Conservation (phyloP, 1,140 invertebrate genomes). For the Drosophila simulans region DNA sequence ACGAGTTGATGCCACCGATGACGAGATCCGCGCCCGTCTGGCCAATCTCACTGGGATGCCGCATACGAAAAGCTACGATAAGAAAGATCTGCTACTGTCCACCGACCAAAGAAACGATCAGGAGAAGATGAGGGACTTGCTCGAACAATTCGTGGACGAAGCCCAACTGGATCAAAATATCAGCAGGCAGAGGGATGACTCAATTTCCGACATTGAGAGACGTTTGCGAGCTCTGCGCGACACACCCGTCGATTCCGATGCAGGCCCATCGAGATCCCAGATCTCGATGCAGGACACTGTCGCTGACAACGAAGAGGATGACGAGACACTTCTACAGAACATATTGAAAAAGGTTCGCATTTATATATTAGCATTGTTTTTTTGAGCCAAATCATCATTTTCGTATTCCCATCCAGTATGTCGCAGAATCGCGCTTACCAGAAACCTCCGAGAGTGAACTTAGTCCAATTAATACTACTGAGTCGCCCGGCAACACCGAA, state of each 20-base stretch:
- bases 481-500: slow-evolving; percentile 68
- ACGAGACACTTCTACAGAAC: slow-evolving; percentile 84
- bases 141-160: slow-evolving; percentile 87
- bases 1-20: slow-evolving; percentile 77
- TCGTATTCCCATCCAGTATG: slow-evolving; percentile 42
- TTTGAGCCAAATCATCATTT: no score
- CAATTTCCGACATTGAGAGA: slow-evolving; percentile 85
- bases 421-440: slow-evolving; percentile 70
- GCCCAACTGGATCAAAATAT: slow-evolving; percentile 85
- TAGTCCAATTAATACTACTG: slow-evolving; percentile 38
- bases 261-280: slow-evolving; percentile 11
- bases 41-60: slow-evolving; percentile 86
- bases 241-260: slow-evolving; percentile 47
- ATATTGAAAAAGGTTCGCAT: slow-evolving; percentile 71
- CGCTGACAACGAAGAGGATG: slow-evolving; percentile 81
- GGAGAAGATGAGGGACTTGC: slow-evolving; percentile 87
- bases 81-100: slow-evolving; percentile 71
- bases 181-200: slow-evolving; percentile 85
- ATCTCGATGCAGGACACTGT: slow-evolving; percentile 79
- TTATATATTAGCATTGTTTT: no score
- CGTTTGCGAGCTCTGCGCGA: slow-evolving; percentile 83
- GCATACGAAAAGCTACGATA: slow-evolving; percentile 69
- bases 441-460: slow-evolving; percentile 61
- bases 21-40: slow-evolving; percentile 86
- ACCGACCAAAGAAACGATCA: slow-evolving; percentile 86